phyloP scores from a whole-genome alignment of 2,113 vertebrate species.

The Halichoeres trimaculatus region DNA sequence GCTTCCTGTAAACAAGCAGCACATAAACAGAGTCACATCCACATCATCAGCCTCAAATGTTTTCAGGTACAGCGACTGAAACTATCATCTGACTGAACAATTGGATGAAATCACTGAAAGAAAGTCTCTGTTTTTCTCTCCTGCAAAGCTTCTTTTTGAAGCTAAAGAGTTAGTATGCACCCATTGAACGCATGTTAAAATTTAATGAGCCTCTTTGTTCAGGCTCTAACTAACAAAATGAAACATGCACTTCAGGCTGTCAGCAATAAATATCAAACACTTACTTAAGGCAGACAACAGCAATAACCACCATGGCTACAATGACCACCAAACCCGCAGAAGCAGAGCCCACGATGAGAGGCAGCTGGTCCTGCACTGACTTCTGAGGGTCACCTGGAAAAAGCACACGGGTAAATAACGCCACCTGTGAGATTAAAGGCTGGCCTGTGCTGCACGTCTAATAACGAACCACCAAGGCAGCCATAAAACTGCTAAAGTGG shows the following conservation, averaged over 20 bases:
- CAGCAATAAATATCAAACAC: constrained; percentile 57
- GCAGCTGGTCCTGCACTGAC: constrained; percentile 93
- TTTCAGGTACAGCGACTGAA: constrained; percentile 37
- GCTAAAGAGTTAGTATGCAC: constrained; percentile 21
- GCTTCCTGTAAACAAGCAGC: constrained; percentile 87
- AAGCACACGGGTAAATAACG: constrained; percentile 30
- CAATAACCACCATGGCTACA: constrained; percentile 93
- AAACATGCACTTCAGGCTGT: constrained; percentile 50
- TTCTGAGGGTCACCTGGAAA: constrained; percentile 86
- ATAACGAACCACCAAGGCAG: constrained; percentile 46
- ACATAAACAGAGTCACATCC: constrained; percentile 63
- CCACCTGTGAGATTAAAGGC: constrained; percentile 28
- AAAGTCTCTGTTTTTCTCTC: constrained; percentile 4
- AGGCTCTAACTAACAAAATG: constrained; percentile 50
- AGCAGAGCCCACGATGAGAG: constrained; percentile 95
- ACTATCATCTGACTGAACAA: constrained; percentile 16
- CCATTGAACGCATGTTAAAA: constrained; percentile 57
- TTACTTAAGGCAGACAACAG: constrained; percentile 97
- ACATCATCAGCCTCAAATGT: constrained; percentile 45
- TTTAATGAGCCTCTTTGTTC: constrained; percentile 68
- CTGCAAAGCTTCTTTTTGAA: constrained; percentile 24
- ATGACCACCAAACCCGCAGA: constrained; percentile 93
- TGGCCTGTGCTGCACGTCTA: constrained; percentile 30
- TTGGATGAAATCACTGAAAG: constrained; percentile 21
- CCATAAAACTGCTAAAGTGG: constrained; percentile 43